Percentiles rank a stretch among this genome's conserved stretches.
Conservation (phyloP, 2,888 invertebrate species). For the Buathra laborator region DNA sequence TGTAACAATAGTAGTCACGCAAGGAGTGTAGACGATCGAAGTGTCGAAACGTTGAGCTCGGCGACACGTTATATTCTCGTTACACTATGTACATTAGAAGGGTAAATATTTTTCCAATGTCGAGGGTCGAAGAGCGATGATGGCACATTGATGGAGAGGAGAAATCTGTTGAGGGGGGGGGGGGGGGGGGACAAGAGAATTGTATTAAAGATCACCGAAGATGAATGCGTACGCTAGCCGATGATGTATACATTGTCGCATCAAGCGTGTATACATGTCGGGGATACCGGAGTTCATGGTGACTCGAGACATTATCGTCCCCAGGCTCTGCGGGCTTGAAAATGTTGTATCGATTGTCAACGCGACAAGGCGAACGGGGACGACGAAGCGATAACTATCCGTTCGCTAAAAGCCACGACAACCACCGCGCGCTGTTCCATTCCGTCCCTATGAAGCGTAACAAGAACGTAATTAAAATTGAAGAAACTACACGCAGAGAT, state of each 20-base stretch:
- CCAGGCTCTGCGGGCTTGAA: slow-evolving; percentile 35
- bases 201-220: slow-evolving; percentile 12
- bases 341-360: slow-evolving; percentile 59
- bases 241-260: slow-evolving; percentile 13
- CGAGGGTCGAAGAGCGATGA: slow-evolving; percentile 32
- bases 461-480: slow-evolving; percentile 60
- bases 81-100: slow-evolving; percentile 24
- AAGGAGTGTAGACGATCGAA: background rate
- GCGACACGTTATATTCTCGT: slow-evolving; percentile 51
- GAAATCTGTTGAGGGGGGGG: background rate
- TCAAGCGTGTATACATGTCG: background rate
- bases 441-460: slow-evolving; percentile 2
- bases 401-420: slow-evolving; percentile 58
- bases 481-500: slow-evolving; percentile 1
- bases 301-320: slow-evolving; percentile 57
- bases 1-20: background rate
- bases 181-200: background rate
- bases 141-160: background rate
- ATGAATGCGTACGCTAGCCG: slow-evolving; percentile 28
- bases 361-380: slow-evolving; percentile 29
- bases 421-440: slow-evolving; percentile 7
- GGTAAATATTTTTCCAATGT: slow-evolving; percentile 40
- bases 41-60: slow-evolving; percentile 18
- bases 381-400: slow-evolving; percentile 53
- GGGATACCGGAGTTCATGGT: slow-evolving; percentile 6